Evolutionary conservation across 2,113 vertebrate species (phyloP).

Genomic region (Tinamus guttatus): DNA sequence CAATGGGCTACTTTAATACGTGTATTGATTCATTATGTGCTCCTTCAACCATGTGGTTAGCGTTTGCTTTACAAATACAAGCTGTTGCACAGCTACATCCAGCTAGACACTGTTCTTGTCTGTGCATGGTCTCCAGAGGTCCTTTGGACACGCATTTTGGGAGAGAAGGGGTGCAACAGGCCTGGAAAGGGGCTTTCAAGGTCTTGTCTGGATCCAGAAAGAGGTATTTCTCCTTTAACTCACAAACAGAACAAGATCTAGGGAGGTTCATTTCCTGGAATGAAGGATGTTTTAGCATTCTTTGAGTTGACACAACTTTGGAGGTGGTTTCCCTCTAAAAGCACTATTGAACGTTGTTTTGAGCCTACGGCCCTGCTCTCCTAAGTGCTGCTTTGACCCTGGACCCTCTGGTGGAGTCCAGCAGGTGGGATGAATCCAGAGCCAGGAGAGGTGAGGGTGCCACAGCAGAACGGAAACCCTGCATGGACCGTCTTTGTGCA

Average conservation of each 20-base stretch:
- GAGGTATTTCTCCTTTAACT: background rate
- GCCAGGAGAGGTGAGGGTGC: background rate
- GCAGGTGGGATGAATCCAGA: background rate
- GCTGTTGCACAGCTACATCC: background rate
- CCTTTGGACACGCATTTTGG: rapidly evolving
- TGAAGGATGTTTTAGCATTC: background rate
- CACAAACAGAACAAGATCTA: background rate
- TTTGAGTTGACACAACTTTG: no score
- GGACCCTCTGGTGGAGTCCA: background rate
- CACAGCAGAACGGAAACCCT: background rate
- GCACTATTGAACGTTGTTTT: background rate
- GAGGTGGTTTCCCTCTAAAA: background rate
- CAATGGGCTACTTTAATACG: rapidly evolving
- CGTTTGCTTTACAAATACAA: background rate
- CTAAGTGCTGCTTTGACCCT: background rate
- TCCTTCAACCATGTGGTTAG: background rate
- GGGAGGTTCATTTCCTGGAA: background rate
- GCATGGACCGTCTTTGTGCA: background rate
- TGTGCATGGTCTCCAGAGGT: background rate
- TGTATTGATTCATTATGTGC: background rate
- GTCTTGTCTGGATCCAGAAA: background rate
- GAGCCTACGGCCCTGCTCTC: background rate
- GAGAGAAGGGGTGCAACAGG: rapidly evolving
- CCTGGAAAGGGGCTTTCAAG: background rate
- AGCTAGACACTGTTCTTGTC: background rate